Evolutionary conservation across 2,888 invertebrate species (phyloP).

Genomic region (Harpalus rufipes): DNA sequence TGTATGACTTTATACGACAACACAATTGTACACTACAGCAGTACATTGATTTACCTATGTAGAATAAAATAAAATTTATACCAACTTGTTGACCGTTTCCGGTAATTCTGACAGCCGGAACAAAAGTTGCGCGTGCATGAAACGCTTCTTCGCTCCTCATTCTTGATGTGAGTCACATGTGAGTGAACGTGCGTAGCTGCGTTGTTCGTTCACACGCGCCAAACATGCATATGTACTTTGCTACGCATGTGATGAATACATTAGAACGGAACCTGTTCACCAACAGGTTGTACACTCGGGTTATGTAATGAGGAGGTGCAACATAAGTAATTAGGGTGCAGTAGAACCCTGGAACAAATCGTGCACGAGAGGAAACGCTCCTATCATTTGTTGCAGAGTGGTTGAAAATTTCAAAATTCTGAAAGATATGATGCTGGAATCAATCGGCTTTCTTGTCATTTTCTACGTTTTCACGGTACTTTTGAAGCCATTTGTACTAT

Average conservation of each 20-base stretch:
- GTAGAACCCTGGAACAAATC: not conserved
- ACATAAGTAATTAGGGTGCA: not conserved
- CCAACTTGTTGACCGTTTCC: not conserved
- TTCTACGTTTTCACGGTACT: too few species aligned
- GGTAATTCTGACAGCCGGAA: not conserved
- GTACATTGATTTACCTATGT: too few species aligned
- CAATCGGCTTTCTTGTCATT: too few species aligned
- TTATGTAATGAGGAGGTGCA: not conserved
- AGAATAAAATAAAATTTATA: too few species aligned
- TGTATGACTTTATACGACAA: too few species aligned
- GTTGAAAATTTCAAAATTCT: too few species aligned
- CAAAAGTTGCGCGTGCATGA: not conserved
- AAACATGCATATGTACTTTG: conserved; percentile 41
- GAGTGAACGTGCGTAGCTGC: conserved; percentile 5
- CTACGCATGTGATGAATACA: conserved; percentile 36
- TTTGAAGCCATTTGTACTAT: too few species aligned
- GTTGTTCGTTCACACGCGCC: conserved; percentile 16
- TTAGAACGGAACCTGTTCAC: conserved; percentile 46
- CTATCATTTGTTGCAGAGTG: too few species aligned
- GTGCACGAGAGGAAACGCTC: not conserved
- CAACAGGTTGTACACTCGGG: not conserved
- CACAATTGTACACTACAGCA: too few species aligned
- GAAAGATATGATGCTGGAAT: too few species aligned
- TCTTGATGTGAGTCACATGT: conserved; percentile 14
- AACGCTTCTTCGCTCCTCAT: not conserved